Evolutionary conservation across 2,888 invertebrate species (phyloP).

Genomic region (Beris chalybata): DNA sequence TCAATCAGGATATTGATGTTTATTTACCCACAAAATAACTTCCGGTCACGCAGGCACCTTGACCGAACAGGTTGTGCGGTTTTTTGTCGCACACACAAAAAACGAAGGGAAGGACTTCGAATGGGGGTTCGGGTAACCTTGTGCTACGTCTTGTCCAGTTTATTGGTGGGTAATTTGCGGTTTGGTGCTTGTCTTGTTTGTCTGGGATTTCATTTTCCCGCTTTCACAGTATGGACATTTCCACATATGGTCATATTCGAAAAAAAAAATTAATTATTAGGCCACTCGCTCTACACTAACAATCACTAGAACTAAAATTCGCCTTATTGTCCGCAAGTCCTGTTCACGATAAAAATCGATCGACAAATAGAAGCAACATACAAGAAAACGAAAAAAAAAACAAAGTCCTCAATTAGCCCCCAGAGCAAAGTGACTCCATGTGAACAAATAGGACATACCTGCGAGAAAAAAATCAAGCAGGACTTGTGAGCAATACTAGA

Average conservation of each 20-base stretch:
- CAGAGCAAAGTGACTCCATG: slow-evolving; percentile 33
- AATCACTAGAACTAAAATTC: slow-evolving; percentile 33
- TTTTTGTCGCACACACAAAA: background rate
- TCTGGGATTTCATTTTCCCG: slow-evolving; percentile 6
- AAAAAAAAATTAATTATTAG: slow-evolving; percentile 14
- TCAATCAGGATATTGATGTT: slow-evolving; percentile 44
- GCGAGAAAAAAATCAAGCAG: slow-evolving; percentile 32
- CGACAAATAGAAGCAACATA: background rate
- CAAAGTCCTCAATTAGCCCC: slow-evolving; percentile 32
- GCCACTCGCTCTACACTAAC: slow-evolving; percentile 35
- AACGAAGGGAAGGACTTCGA: slow-evolving; percentile 11
- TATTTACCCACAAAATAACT: slow-evolving; percentile 44
- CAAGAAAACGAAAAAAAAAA: background rate
- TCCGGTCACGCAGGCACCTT: slow-evolving; percentile 44
- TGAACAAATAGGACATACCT: slow-evolving; percentile 35
- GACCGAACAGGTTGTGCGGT: slow-evolving; percentile 23
- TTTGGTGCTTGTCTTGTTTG: slow-evolving; percentile 12
- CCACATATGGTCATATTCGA: slow-evolving; percentile 15
- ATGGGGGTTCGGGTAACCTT: background rate
- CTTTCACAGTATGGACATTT: slow-evolving; percentile 4
- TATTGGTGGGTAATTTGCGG: slow-evolving; percentile 17
- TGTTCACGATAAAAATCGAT: slow-evolving; percentile 23
- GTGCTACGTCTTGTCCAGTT: slow-evolving; percentile 1
- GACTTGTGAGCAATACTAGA: slow-evolving; percentile 26
- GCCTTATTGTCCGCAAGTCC: slow-evolving; percentile 31